Evolutionary conservation across 2,888 invertebrate species (phyloP).

Genomic region (Deilephila elpenor): DNA sequence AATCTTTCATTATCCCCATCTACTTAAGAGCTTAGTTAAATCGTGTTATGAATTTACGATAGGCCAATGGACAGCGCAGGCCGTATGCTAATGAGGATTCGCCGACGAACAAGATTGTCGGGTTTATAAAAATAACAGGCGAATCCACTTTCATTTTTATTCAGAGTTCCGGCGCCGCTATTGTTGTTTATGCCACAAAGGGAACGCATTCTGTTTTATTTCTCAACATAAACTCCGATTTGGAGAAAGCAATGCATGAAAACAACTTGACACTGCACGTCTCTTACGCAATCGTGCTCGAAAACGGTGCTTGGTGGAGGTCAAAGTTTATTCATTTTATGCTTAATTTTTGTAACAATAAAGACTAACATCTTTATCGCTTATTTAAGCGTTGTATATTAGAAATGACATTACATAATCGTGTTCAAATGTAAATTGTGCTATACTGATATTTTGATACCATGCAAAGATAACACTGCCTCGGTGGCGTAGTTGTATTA

Average conservation of each 20-base stretch:
- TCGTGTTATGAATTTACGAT: constrained; percentile 53
- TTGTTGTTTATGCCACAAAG: constrained; percentile 70
- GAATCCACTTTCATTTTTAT: constrained; percentile 83
- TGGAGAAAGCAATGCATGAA: constrained; percentile 57
- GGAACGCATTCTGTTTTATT: constrained; percentile 66
- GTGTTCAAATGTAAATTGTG: not conserved
- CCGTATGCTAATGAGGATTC: constrained; percentile 65
- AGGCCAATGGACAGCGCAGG: constrained; percentile 35
- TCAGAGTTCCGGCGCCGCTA: constrained; percentile 72
- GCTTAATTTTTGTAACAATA: not conserved
- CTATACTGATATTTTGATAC: constrained; percentile 9
- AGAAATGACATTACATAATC: constrained; percentile 11
- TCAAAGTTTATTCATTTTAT: constrained; percentile 6
- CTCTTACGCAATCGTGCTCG: constrained; percentile 17
- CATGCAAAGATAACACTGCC: constrained; percentile 37
- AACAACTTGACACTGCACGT: constrained; percentile 40
- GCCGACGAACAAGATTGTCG: constrained; percentile 74
- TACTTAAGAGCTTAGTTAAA: constrained; percentile 46
- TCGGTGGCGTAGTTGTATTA: no score
- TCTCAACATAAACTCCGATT: constrained; percentile 55
- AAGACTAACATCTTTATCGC: not conserved
- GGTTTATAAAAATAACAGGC: constrained; percentile 80
- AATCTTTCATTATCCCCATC: constrained; percentile 11
- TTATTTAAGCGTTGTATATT: constrained; percentile 10
- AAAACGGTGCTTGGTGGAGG: not conserved